phyloP scores from a whole-genome alignment of 2,888 invertebrate genomes.

The Lottia gigantea region DNA sequence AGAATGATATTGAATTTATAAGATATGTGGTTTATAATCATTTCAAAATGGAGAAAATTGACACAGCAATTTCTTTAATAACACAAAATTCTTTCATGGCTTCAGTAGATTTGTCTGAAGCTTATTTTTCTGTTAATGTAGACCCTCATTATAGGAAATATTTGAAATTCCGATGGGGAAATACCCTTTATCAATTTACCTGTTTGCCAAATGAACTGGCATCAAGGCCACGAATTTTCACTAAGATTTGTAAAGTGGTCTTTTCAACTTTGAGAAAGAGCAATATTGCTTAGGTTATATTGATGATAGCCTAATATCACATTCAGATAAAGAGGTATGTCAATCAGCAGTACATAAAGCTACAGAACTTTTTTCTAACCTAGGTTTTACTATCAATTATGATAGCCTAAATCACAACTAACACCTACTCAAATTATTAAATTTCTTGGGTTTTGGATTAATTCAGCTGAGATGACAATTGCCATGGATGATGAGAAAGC shows the following conservation, averaged over 20 bases:
- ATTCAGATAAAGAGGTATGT: neutral
- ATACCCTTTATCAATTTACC: neutral
- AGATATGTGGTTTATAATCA: neutral
- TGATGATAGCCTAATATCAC: neutral
- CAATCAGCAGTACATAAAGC: neutral
- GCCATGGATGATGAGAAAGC: conserved; percentile 8
- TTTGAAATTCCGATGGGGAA: neutral
- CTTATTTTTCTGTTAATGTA: neutral
- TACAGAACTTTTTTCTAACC: too few relatives aligned
- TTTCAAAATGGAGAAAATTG: conserved; percentile 3
- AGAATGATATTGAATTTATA: neutral
- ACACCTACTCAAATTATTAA: neutral
- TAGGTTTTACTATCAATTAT: neutral
- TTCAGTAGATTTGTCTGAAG: conserved; percentile 10
- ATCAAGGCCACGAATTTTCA: neutral
- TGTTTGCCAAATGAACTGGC: neutral
- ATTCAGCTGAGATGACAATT: neutral
- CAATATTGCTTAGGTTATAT: neutral
- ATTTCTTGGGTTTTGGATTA: neutral
- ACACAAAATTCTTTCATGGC: neutral
- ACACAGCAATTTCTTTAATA: neutral
- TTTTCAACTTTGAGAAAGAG: neutral
- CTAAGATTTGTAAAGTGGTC: neutral
- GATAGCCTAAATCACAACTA: neutral
- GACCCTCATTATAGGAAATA: neutral